These are phyloP conservation scores for Oceanites oceanicus DNA, from an alignment of 2,113 vertebrate genomes.

Conservation along the genomic window DNA sequence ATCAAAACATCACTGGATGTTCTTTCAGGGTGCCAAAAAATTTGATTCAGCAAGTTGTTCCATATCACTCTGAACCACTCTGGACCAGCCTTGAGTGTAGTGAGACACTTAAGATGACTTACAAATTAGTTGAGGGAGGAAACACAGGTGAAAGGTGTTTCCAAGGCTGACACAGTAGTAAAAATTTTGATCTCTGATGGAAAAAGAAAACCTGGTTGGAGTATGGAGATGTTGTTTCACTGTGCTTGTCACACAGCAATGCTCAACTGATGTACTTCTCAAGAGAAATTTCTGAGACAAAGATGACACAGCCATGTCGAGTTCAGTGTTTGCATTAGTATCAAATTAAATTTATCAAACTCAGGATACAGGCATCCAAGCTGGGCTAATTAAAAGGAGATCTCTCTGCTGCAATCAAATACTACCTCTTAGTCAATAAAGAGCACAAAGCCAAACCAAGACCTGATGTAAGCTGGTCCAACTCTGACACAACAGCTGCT, in stretches of 20 bases:
- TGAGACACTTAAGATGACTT: neutral
- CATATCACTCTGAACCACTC: neutral
- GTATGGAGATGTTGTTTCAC: neutral
- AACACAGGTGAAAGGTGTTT: neutral
- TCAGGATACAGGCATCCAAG: neutral
- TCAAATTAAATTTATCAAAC: neutral
- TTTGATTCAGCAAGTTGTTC: neutral
- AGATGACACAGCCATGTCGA: neutral
- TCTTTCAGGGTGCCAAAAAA: neutral
- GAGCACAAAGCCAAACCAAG: neutral
- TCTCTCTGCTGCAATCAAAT: neutral
- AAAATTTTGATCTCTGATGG: neutral
- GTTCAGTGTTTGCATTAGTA: neutral
- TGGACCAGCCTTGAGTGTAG: neutral
- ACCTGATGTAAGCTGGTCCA: neutral
- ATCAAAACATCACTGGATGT: neutral
- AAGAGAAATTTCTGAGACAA: neutral
- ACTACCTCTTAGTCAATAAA: neutral
- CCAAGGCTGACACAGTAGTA: neutral
- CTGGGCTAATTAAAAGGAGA: slow-evolving; percentile 12
- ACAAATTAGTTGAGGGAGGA: neutral
- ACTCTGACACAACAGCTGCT: neutral
- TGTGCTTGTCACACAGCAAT: neutral
- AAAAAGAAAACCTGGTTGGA: neutral
- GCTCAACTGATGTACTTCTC: neutral